Base-by-base conservation (phyloP, 2,888 invertebrate species). In the Eilema caniola region DNA sequence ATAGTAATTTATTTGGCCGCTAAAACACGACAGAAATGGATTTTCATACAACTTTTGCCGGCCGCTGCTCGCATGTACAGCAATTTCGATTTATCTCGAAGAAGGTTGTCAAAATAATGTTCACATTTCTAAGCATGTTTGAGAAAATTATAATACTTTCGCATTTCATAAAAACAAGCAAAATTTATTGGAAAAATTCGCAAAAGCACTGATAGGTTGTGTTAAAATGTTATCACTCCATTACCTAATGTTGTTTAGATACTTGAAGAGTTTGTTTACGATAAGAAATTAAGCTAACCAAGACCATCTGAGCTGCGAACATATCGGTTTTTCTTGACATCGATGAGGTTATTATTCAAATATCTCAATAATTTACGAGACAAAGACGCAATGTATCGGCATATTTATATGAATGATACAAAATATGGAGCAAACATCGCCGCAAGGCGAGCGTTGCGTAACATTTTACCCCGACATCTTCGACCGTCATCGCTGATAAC, bases 371-470 rank as follows among this genome's bases (percentile, higher is more conserved):
- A 7, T 59, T 24, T 14, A 59, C 7, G 33, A 33, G 24, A 56
- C 16, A 66, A 57, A 57, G n/a, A 63, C 57, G 57, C 24, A 59
- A 63, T 63, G n/a, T 57, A 63, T 28, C 0, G 16, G 24, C 23
- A n/a, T 67, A 41, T 37, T 16, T 65, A 61, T 33, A 61, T 61
- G 47, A 47, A 25, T 41, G 25, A 20, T 56, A 60, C 64, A 24
- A 23, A 24, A 69, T 63, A 25, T 69, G n/a, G 57, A 24, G 33
- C 53, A 69, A 66, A 70, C 16, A 66, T 16, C 53, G 56, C 62
- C 47, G 16, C 69, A 78, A 78, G 75, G 73, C 72, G 60, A 76
- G 41, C n/a, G 28, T 83, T 76, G 74, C 77, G 78, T 81, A 80
- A 80, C 74, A 62, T 69, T 53, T n/a, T 62, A 56, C 64, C 23